phyloP scores from a whole-genome alignment of 2,113 vertebrate genomes.

The Phocoena phocoena region DNA sequence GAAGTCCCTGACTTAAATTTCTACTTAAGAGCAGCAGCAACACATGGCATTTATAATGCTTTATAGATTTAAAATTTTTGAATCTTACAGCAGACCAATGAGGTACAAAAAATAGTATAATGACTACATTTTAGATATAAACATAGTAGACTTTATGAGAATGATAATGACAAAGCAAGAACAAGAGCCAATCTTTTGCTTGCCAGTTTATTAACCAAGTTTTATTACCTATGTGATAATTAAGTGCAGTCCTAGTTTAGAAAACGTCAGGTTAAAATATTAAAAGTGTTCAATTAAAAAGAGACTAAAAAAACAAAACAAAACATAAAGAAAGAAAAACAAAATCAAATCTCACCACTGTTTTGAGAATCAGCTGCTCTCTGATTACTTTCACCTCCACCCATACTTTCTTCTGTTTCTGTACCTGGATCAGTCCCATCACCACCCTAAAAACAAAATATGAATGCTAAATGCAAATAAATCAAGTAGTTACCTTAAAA shows the following conservation, averaged over 20 bases:
- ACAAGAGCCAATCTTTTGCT: not conserved
- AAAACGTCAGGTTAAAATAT: not conserved
- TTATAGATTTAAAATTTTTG: not conserved
- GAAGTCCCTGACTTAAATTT: not conserved
- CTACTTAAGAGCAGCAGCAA: not conserved
- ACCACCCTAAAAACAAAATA: slow-evolving; percentile 86
- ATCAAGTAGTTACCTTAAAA: not conserved
- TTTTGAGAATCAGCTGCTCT: slow-evolving; percentile 94
- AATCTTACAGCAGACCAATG: not conserved
- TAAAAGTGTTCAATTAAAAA: not conserved
- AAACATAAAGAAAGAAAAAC: not conserved
- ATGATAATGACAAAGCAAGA: not conserved
- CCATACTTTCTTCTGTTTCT: slow-evolving; percentile 96
- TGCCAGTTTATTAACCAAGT: not conserved
- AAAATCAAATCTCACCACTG: slow-evolving; percentile 84
- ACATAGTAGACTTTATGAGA: not conserved
- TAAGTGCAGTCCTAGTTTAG: not conserved
- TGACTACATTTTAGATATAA: not conserved
- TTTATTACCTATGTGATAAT: not conserved
- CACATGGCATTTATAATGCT: not conserved
- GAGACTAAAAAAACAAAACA: not conserved
- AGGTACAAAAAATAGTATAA: not conserved
- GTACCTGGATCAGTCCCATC: slow-evolving; percentile 95
- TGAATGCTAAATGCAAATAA: slow-evolving; percentile 4
- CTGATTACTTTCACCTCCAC: slow-evolving; percentile 93